A percentile compares a stretch with the other conserved stretches of the same genome.
These are phyloP conservation scores for Bellardia bayeri DNA, from an alignment of 2,888 invertebrate genomes.

Conservation along the genomic window DNA sequence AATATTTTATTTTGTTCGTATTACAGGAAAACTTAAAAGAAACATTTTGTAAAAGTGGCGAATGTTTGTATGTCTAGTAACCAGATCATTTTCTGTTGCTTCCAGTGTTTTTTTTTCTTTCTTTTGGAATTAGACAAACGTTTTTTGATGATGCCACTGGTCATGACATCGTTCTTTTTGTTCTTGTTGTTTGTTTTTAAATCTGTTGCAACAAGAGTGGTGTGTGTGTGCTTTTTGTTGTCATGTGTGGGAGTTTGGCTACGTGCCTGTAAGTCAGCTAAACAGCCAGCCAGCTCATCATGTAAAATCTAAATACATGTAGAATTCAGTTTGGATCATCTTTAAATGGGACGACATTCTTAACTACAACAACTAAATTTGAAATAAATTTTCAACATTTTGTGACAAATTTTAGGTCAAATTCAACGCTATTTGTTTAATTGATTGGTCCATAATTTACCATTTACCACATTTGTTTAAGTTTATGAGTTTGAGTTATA, in stretches of 20 bases:
- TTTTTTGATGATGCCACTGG: slow-evolving; percentile 63
- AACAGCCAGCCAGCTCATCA: slow-evolving; percentile 15
- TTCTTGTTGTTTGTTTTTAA: slow-evolving; percentile 1
- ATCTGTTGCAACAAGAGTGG: slow-evolving; percentile 29
- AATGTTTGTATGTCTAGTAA: neutral
- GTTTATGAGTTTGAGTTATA: neutral
- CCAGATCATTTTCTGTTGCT: slow-evolving; percentile 23
- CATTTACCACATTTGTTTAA: slow-evolving; percentile 11
- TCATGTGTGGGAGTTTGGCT: slow-evolving; percentile 42
- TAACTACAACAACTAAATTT: slow-evolving; percentile 17
- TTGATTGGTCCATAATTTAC: slow-evolving; percentile 23
- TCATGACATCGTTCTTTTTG: slow-evolving; percentile 59
- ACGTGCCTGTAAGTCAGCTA: slow-evolving; percentile 14
- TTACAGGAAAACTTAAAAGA: neutral
- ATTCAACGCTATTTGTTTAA: slow-evolving; percentile 32
- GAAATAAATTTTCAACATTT: slow-evolving; percentile 47
- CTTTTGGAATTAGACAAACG: neutral
- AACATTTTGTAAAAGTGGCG: too few species aligned
- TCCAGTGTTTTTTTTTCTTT: slow-evolving; percentile 1
- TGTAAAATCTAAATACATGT: slow-evolving; percentile 8
- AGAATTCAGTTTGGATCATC: slow-evolving; percentile 16
- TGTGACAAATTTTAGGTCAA: slow-evolving; percentile 61
- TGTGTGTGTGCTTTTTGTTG: neutral
- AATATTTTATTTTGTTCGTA: neutral
- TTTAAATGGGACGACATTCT: slow-evolving; percentile 51